Evolutionary conservation across 2,888 invertebrate genomes (phyloP), one percentile per base, ranked within the genome.

Genomic region (Acleris sparsana): DNA sequence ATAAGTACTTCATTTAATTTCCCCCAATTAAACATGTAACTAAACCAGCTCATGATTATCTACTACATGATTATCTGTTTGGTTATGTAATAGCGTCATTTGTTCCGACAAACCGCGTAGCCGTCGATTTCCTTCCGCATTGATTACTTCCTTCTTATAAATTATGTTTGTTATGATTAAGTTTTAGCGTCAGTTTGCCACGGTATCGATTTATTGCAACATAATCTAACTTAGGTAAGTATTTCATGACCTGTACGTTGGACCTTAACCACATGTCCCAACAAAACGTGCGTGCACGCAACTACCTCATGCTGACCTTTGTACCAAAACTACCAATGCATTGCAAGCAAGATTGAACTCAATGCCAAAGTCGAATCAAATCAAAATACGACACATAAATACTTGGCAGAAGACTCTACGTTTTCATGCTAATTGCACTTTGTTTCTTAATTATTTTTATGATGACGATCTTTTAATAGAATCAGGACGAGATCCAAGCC

Each of bases 241-340:
- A n/a, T 55, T 65, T 22, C 22, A n/a, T 39, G 39, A 55, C 20
- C 11, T 39, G 25, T 44, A 25, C 25, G 53, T 51, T 65, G 65
- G 69, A 67, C 71, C 71, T 71, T 69, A 63, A 51, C 66, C 62
- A 62, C 39, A 39, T 62, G 67, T 68, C 68, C 57, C 49, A 61
- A 53, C 63, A 67, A 68, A 53, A 60, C 62, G 66, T 62, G 61
- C 52, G 55, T 49, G 53, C 59, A 63, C 56, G 62, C 49, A 62
- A 48, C 62, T 62, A 53, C 53, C 66, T 63, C 56, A 55, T 51
- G 49, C 44, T 56, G 65, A 65, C 65, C 65, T 61, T 65, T 51
- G 53, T 49, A 48, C 43, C 16, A 29, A n/a, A 16, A 29, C 39
- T 55, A 59, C 25, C 16, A 51, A 55, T 55, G 18, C 20, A 49